These are phyloP conservation scores for Salmo trutta DNA, from an alignment of 2,797 vertebrate species.

Conservation along the genomic window DNA sequence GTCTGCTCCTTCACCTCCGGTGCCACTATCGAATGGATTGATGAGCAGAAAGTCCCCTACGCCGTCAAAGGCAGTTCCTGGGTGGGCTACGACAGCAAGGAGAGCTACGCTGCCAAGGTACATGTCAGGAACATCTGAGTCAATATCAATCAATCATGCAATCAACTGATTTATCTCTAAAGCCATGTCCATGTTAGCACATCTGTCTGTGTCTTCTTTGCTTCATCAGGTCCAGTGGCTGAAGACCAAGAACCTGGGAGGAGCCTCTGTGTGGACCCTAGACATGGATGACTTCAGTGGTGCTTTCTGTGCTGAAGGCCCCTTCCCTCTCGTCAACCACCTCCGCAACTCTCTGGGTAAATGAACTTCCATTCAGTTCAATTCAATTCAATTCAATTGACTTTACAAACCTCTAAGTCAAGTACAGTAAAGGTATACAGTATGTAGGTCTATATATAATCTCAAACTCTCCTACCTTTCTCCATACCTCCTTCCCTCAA, in stretches of 20 bases:
- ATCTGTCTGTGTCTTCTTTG: neutral
- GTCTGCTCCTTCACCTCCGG: slow-evolving; percentile 60
- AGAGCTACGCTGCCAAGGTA: slow-evolving; percentile 74
- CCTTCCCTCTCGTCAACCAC: slow-evolving; percentile 75
- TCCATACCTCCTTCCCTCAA: neutral
- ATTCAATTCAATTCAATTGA: neutral
- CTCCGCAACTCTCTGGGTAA: slow-evolving; percentile 72
- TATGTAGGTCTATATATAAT: too few species aligned
- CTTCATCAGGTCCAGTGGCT: slow-evolving; percentile 68
- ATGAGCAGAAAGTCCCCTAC: slow-evolving; percentile 74
- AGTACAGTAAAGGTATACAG: neutral
- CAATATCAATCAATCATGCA: neutral
- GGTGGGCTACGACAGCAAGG: slow-evolving; percentile 73
- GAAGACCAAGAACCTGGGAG: slow-evolving; percentile 62
- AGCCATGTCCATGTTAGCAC: neutral
- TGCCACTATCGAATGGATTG: slow-evolving; percentile 60
- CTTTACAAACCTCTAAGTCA: neutral
- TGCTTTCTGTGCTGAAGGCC: slow-evolving; percentile 63
- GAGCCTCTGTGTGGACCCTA: slow-evolving; percentile 76
- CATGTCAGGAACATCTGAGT: neutral
- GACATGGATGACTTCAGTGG: slow-evolving; percentile 81
- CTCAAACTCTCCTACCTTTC: neutral
- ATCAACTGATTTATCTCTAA: neutral
- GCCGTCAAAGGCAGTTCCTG: slow-evolving; percentile 66
- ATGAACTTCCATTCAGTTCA: neutral